A percentile compares a stretch with the other conserved stretches of the same genome.
phyloP scores from a whole-genome alignment of 2,113 vertebrate species.

The Corythoichthys intestinalis region DNA sequence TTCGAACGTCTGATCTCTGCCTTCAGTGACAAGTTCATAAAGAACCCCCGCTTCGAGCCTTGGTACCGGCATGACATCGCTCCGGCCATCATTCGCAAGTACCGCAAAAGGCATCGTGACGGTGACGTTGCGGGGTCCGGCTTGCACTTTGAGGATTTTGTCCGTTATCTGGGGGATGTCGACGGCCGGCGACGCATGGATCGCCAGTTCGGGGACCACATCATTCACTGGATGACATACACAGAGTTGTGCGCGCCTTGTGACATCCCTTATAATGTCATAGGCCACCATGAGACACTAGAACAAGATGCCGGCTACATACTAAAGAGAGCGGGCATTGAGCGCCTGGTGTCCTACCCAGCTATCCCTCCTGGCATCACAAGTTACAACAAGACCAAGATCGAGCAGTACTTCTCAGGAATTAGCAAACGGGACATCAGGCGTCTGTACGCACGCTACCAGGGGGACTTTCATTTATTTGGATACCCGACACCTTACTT shows the following conservation, averaged over 20 bases:
- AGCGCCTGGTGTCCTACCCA: slow-evolving; percentile 85
- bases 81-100: slow-evolving; percentile 90
- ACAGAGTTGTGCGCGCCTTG: slow-evolving; percentile 93
- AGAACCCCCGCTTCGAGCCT: slow-evolving; percentile 94
- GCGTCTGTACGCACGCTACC: slow-evolving; percentile 83
- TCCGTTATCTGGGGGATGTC: slow-evolving; percentile 87
- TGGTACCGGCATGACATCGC: slow-evolving; percentile 97
- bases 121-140: slow-evolving; percentile 68
- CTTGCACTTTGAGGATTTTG: slow-evolving; percentile 94
- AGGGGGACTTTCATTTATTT: slow-evolving; percentile 92
- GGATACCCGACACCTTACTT: slow-evolving; percentile 89
- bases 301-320: slow-evolving; percentile 88
- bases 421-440: slow-evolving; percentile 86
- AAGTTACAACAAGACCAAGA: slow-evolving; percentile 89
- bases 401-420: slow-evolving; percentile 87
- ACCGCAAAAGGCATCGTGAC: slow-evolving; percentile 78
- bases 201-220: slow-evolving; percentile 88
- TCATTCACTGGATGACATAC: slow-evolving; percentile 95
- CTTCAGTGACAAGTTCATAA: slow-evolving; percentile 96
- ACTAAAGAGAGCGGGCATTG: slow-evolving; percentile 83
- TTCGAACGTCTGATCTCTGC: slow-evolving; percentile 96
- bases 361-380: slow-evolving; percentile 93
- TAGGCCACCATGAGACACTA: slow-evolving; percentile 95
- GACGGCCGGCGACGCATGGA: slow-evolving; percentile 83
- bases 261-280: slow-evolving; percentile 83